Base-by-base conservation (phyloP, 2,888 invertebrate genomes). In the Suillia variegata region DNA sequence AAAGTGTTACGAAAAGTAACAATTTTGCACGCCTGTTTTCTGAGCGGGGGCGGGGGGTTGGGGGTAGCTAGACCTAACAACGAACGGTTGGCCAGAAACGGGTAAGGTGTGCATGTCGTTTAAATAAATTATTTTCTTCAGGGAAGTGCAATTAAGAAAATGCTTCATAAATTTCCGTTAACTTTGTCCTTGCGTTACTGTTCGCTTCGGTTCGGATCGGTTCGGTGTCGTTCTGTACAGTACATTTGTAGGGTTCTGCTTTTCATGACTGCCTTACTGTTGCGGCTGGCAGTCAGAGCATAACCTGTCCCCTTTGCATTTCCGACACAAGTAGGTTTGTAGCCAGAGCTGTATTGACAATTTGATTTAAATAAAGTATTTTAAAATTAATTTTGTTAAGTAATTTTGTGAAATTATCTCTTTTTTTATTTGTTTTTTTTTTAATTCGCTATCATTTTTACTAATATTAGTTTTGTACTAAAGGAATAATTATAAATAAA, bases 141-240 rank as follows among this genome's bases (percentile, higher is more conserved):
- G 74, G 73, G 73, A 80, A 79, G 75, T 78, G 79, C 77, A 80
- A 80, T 80, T 79, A 80, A 78, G 77, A 76, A 77, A 80, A 76
- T 77, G 77, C 75, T 79, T 78, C 76, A 79, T 78, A 78, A 77
- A 79, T 77, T 78, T 79, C 68, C 70, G 66, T 71, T 67, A 70
- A 72, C 69, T 71, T 72, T 67, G 65, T 70, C 68, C 68, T 70
- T 58, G 34, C 34, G n/a, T 45, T 61, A 54, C 18, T 18, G 26
- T 55, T 26, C 31, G 31, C 31, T 10, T 26, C 24, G 26, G 6
- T 17, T 24, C 50, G 50, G 24, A 50, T n/a, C 15, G 24, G 5
- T 26, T 50, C 24, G 2, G n/a, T n/a, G 3, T 15, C 24, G 4
- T 21, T 50, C 24, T n/a, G n/a, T n/a, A n/a, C n/a, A n/a, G 26